These are phyloP conservation scores for Vidua chalybeata DNA, from an alignment of 2,113 vertebrate genomes.

Conservation along the genomic window DNA sequence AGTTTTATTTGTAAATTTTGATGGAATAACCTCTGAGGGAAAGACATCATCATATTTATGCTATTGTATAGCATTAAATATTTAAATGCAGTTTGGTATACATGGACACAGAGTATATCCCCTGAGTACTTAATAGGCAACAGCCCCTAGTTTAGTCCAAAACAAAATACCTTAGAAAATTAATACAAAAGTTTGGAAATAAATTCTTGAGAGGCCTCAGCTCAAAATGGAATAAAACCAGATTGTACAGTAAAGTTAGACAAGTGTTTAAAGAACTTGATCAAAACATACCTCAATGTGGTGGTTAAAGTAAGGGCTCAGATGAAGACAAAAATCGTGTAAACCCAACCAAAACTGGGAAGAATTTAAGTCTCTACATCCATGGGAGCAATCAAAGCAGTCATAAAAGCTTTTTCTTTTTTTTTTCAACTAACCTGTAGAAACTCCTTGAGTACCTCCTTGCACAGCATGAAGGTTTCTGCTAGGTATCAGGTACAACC, in stretches of 20 bases:
- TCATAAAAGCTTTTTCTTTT: background rate
- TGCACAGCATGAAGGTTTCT: background rate
- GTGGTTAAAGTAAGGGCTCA: background rate
- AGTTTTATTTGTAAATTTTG: background rate
- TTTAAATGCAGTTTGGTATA: background rate
- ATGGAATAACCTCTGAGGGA: background rate
- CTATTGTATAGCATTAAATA: background rate
- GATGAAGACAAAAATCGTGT: background rate
- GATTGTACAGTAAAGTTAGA: background rate
- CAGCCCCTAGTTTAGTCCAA: background rate
- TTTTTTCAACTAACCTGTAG: accelerated
- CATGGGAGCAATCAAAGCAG: background rate
- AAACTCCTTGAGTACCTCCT: background rate
- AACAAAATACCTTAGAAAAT: background rate
- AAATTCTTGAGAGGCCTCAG: background rate
- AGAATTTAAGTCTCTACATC: background rate
- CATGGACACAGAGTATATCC: background rate
- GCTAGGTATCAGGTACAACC: background rate
- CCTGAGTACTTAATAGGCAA: background rate
- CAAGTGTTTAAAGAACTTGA: background rate
- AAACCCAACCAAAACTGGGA: background rate
- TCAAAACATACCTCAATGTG: background rate
- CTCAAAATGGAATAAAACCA: background rate
- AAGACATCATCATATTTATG: background rate
- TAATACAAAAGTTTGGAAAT: background rate